phyloP scores from a whole-genome alignment of 2,797 vertebrate genomes.

The Chaenodraco wilsoni region DNA sequence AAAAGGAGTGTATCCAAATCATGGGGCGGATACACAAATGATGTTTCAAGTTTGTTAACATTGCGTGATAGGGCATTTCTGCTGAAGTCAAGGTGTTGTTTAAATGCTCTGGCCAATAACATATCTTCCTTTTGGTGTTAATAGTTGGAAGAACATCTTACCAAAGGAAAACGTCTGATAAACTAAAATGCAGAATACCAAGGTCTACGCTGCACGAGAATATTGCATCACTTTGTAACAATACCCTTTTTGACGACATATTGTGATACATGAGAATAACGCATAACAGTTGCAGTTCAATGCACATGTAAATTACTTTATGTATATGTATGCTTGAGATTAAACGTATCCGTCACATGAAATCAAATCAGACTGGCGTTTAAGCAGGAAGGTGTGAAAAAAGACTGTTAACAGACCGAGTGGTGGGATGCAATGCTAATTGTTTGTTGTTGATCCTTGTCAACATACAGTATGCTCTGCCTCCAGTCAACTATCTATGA shows the following conservation, averaged over 20 bases:
- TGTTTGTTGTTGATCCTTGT: conserved; percentile 84
- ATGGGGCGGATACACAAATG: too few relatives aligned
- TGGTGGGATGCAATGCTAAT: conserved; percentile 76
- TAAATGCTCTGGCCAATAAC: too few relatives aligned
- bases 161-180: too few relatives aligned
- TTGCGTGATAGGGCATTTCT: too few relatives aligned
- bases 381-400: conserved; percentile 65
- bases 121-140: too few relatives aligned
- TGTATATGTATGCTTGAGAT: conserved; percentile 23
- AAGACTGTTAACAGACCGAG: conserved; percentile 58
- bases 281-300: conserved; percentile 30
- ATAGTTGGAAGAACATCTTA: too few relatives aligned
- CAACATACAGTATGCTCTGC: conserved; percentile 73
- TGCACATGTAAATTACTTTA: conserved; percentile 41
- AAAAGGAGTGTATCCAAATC: too few relatives aligned
- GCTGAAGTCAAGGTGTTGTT: too few relatives aligned
- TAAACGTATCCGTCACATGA: conserved; percentile 55
- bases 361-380: conserved; percentile 63
- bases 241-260: conserved; percentile 1
- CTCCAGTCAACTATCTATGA: conserved; percentile 82
- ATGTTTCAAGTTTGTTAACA: too few relatives aligned
- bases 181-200: neutral
- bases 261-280: neutral
- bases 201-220: neutral
- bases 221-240: neutral